Percentiles rank a stretch among this genome's conserved stretches.
Evolutionary conservation across 2,797 vertebrate genomes (phyloP).

Genomic region (Trachurus trachurus): DNA sequence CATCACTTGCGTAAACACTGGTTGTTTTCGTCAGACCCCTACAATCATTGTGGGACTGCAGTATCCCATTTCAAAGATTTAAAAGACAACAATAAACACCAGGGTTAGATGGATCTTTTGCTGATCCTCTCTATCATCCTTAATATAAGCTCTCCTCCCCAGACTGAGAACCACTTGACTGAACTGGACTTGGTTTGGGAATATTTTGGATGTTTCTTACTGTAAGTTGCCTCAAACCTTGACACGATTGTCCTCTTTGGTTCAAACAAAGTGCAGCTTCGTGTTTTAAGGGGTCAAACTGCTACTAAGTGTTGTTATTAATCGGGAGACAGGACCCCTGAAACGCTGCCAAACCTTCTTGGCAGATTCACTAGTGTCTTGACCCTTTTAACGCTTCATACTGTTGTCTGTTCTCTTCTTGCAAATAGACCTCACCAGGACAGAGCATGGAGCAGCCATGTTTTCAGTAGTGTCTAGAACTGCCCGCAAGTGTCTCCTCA

Average conservation of each 20-base stretch:
- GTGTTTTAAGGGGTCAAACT: constrained; percentile 37
- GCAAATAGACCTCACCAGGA: constrained; percentile 14
- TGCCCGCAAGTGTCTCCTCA: background rate
- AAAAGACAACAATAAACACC: constrained; percentile 64
- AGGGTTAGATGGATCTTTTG: constrained; percentile 37
- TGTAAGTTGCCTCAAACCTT: constrained; percentile 27
- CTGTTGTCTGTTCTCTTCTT: constrained; percentile 20
- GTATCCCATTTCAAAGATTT: constrained; percentile 51
- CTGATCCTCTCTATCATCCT: constrained; percentile 28
- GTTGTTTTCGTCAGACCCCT: constrained; percentile 55
- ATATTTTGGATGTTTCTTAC: constrained; percentile 25
- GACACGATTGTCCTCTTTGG: constrained; percentile 22
- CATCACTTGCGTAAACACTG: constrained; percentile 67
- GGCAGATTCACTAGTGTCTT: constrained; percentile 45
- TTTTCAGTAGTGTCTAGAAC: background rate
- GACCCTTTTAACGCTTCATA: constrained; percentile 45
- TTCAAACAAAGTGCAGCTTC: constrained; percentile 29
- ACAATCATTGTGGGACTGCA: constrained; percentile 39
- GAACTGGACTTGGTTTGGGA: constrained; percentile 1
- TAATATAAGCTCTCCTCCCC: constrained; percentile 13
- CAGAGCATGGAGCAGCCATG: constrained; percentile 8
- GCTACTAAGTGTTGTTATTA: constrained; percentile 41
- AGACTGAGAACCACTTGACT: constrained; percentile 36
- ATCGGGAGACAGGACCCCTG: constrained; percentile 35
- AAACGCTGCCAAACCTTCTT: constrained; percentile 48